These are phyloP conservation scores for Ceuthmochares aereus DNA, from an alignment of 2,113 vertebrate species.

Conservation along the genomic window DNA sequence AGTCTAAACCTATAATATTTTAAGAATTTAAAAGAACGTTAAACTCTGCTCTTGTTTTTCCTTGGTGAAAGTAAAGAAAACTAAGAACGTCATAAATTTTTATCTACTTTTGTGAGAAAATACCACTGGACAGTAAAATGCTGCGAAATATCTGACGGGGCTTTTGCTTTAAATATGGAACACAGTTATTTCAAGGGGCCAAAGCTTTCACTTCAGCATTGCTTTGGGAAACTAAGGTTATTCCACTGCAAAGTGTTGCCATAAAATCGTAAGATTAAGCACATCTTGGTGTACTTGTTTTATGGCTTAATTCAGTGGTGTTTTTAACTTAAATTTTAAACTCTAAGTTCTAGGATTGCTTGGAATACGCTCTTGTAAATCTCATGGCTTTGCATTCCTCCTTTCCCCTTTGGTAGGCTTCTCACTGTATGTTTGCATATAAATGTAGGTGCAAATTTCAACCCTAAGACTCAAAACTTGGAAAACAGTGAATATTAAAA, in stretches of 20 bases:
- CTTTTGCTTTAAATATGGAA: background rate
- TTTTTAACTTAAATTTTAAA: background rate
- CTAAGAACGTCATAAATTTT: background rate
- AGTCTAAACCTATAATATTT: background rate
- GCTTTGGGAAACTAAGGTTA: background rate
- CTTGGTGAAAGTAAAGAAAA: background rate
- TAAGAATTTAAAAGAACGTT: background rate
- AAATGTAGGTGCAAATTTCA: background rate
- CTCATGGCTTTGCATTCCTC: background rate
- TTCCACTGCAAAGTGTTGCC: background rate
- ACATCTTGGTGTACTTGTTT: background rate
- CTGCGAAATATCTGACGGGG: background rate
- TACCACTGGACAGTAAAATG: background rate
- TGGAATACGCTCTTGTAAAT: background rate
- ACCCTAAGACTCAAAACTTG: background rate
- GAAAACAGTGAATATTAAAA: background rate
- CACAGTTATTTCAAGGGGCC: background rate
- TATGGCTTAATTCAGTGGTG: background rate
- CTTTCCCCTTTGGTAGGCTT: background rate
- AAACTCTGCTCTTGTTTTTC: background rate
- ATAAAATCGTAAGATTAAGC: background rate
- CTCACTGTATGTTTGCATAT: background rate
- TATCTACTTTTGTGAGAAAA: background rate
- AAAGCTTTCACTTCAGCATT: background rate
- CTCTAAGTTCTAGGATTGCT: background rate